These are phyloP conservation scores for Nylanderia fulva DNA, from an alignment of 1,140 invertebrate species.

Conservation along the genomic window DNA sequence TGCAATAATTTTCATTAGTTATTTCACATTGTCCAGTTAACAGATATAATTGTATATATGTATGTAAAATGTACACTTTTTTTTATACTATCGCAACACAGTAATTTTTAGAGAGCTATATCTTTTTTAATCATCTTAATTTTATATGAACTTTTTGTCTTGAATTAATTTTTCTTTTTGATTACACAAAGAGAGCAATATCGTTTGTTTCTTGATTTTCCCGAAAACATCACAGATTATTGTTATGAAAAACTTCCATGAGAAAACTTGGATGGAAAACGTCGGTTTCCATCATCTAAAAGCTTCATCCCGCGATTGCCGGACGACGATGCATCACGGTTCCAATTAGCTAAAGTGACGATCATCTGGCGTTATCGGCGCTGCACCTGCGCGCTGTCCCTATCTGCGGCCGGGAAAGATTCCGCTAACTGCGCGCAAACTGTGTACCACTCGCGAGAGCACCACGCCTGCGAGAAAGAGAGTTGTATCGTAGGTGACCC, in stretches of 20 bases:
- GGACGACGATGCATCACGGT: slow-evolving; percentile 12
- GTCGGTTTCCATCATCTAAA: slow-evolving; percentile 3
- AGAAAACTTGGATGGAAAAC: neutral
- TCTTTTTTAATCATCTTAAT: no score
- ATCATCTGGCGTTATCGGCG: neutral
- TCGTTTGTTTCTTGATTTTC: neutral
- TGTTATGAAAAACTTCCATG: neutral
- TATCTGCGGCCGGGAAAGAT: slow-evolving; percentile 48
- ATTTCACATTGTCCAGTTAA: neutral
- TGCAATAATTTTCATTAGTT: slow-evolving; percentile 1
- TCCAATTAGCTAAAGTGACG: slow-evolving; percentile 47
- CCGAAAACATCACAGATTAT: neutral
- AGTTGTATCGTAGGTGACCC: slow-evolving; percentile 75
- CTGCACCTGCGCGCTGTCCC: slow-evolving; percentile 63
- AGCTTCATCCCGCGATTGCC: neutral
- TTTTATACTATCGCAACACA: neutral
- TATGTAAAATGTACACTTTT: neutral
- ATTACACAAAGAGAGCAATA: neutral
- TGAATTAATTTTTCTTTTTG: no score
- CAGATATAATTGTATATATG: neutral
- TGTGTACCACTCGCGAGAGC: slow-evolving; percentile 37
- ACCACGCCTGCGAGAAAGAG: slow-evolving; percentile 73
- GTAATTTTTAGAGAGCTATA: no score
- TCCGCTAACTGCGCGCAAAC: slow-evolving; percentile 1
- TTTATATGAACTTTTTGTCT: no score